These are phyloP conservation scores for Athetis lepigone DNA, from an alignment of 2,888 invertebrate species.

Conservation along the genomic window DNA sequence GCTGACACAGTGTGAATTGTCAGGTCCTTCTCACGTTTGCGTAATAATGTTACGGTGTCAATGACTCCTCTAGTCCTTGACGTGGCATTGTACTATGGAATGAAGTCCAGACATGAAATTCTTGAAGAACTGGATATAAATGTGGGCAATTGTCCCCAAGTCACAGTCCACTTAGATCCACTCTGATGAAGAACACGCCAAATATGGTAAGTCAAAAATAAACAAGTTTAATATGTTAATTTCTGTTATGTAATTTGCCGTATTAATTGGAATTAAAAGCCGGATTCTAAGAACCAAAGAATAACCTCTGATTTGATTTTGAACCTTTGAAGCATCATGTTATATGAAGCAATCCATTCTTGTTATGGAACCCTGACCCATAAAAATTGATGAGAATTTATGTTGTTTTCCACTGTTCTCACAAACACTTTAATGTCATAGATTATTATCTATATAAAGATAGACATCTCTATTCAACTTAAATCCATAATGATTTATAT, in stretches of 20 bases:
- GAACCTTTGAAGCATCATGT: conserved; percentile 7
- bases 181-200: conserved; percentile 77
- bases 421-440: neutral
- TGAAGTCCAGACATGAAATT: conserved; percentile 88
- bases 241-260: conserved; percentile 45
- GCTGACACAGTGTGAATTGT: conserved; percentile 48
- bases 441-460: conserved; percentile 14
- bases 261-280: conserved; percentile 28
- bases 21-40: conserved; percentile 60
- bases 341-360: conserved; percentile 17
- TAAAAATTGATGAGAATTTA: conserved; percentile 5
- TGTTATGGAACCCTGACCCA: conserved; percentile 11
- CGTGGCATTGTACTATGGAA: conserved; percentile 82
- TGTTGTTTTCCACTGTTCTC: neutral
- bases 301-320: conserved; percentile 11
- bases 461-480: too few species aligned
- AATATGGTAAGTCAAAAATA: conserved; percentile 81
- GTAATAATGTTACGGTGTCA: conserved; percentile 75
- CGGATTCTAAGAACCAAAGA: conserved; percentile 36
- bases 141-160: conserved; percentile 78
- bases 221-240: conserved; percentile 67
- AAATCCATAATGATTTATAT: too few species aligned
- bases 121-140: conserved; percentile 88
- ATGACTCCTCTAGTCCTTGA: conserved; percentile 80
- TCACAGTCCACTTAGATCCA: conserved; percentile 79